A percentile compares a stretch with the other conserved stretches of the same genome.
These are phyloP conservation scores for Lasius fuliginosus DNA, from an alignment of 2,888 invertebrate species.

Conservation along the genomic window DNA sequence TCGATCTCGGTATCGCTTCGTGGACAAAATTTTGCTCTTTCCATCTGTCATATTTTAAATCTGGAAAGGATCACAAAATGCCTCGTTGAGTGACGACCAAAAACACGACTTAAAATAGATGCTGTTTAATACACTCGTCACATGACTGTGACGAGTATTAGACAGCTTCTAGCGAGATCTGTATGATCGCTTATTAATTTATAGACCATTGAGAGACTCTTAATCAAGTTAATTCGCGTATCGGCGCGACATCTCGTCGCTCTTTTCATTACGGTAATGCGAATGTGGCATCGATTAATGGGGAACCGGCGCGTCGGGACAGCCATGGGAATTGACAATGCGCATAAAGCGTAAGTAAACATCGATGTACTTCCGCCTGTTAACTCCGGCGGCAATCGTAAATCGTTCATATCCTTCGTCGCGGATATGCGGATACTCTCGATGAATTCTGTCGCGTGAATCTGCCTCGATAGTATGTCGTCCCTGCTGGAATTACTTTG, in stretches of 20 bases:
- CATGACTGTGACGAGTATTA: background rate
- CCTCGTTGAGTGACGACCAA: background rate
- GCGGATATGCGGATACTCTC: constrained; percentile 42
- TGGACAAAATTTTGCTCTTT: constrained; percentile 12
- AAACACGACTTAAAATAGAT: background rate
- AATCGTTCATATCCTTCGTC: constrained; percentile 44
- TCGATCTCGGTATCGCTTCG: background rate
- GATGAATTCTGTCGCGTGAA: constrained; percentile 64
- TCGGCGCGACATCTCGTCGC: constrained; percentile 4
- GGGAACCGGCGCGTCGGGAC: background rate
- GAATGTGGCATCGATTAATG: constrained; percentile 41
- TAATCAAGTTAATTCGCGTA: constrained; percentile 37
- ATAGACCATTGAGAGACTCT: constrained; percentile 21
- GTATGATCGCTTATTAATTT: constrained; percentile 28
- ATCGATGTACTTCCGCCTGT: constrained; percentile 25
- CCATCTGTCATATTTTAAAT: background rate
- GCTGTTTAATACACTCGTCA: background rate
- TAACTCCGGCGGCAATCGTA: constrained; percentile 54
- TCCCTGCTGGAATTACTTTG: constrained; percentile 58
- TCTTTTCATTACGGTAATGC: constrained; percentile 53
- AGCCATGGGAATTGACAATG: constrained; percentile 43
- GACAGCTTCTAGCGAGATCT: background rate
- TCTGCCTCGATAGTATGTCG: constrained; percentile 49
- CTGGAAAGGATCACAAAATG: background rate
- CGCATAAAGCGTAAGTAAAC: constrained; percentile 48